Evolutionary conservation across 2,113 vertebrate genomes (phyloP), one percentile per base, ranked within the genome.

Genomic region (Motacilla alba): DNA sequence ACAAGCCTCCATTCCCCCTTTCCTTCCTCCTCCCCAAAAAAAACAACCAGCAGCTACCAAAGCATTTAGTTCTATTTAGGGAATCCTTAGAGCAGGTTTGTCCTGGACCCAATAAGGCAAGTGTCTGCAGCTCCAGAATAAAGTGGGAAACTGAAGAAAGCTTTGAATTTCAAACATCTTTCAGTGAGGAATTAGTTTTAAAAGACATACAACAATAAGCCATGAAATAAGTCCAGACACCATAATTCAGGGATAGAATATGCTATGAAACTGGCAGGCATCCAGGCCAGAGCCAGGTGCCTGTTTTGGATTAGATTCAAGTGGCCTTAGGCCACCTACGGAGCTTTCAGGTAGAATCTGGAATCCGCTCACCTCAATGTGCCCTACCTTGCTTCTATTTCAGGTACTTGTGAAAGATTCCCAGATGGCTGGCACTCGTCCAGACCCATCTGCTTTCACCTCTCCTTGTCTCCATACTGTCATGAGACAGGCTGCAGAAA

Each of bases 281-380:
- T 97, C 98, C 98, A 98, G 93, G 72, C 22, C 70, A 62, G 85
- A 97, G 97, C 98, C 98, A 98, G 98, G 98, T 98, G 98, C 98
- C 97, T 98, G 77, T 69, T 94, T 95, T 98, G 98, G 98, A 97
- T 96, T 69, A 18, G 77, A 93, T 96, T 98, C 98, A 98, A 98
- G 96, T 97, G 96, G 98, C 98, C 98, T 94, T 87, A 92, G 96
- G 98, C 98, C 98, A 98, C 98, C 98, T 98, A 98, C 87, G 10
- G 91, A 97, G 97, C 96, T 82, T 97, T 97, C 97, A 98, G 98
- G 97, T 98, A 97, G 91, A 93, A 94, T 96, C 90, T 95, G 93
- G 96, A 96, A 95, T 96, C 91, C 9, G 85, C 95, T 98, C 94
- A 95, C 97, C 97, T 98, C 94, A 39, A 8, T 96, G 73, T 97